phyloP scores from a whole-genome alignment of 2,797 vertebrate genomes.

The Coregonus suidteri region DNA sequence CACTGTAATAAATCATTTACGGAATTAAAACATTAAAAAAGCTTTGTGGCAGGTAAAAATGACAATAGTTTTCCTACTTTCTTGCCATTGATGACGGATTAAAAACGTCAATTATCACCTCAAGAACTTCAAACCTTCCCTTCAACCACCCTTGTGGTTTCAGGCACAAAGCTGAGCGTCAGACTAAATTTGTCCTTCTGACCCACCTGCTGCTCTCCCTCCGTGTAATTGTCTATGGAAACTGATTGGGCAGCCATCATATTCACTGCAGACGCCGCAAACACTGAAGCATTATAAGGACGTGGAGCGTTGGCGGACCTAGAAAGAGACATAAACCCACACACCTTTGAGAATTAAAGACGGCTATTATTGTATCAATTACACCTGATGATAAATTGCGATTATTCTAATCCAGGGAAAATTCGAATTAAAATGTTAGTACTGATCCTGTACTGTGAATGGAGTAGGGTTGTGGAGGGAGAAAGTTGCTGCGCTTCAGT shows the following conservation, averaged over 20 bases:
- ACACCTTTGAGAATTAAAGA: neutral
- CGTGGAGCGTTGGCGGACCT: conserved; percentile 65
- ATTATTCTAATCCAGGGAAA: neutral
- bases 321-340: conserved; percentile 46
- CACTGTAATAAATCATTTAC: neutral
- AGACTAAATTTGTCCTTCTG: neutral
- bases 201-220: conserved; percentile 87
- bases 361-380: neutral
- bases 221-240: conserved; percentile 93
- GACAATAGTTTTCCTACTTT: neutral
- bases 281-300: conserved; percentile 76
- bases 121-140: neutral
- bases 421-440: neutral
- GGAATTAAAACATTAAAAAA: too few relatives aligned
- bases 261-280: conserved; percentile 77
- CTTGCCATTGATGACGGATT: neutral
- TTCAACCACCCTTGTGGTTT: neutral
- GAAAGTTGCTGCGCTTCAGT: neutral
- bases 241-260: conserved; percentile 95
- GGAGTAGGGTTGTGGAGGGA: neutral
- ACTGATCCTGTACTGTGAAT: neutral
- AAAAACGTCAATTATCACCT: neutral
- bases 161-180: neutral
- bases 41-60: too few relatives aligned
- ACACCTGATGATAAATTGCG: neutral